Conservation (phyloP, 92 coral and sea anemone genomes). For the Epizoanthus ramosus region DNA sequence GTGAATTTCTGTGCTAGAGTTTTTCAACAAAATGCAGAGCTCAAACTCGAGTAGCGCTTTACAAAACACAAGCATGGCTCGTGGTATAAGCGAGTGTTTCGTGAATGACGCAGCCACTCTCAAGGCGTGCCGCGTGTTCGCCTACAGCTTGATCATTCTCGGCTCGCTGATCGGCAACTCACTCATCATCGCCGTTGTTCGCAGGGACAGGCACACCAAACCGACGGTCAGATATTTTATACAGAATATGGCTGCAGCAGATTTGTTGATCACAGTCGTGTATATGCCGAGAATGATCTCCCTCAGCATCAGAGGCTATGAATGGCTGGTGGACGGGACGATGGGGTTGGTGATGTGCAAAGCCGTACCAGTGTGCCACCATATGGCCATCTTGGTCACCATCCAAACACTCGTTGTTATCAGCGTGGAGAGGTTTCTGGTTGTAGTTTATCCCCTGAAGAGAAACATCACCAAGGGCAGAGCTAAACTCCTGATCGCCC, state of each 20-base stretch:
- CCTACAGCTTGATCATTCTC: slow-evolving; percentile 15
- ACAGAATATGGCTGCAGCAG: slow-evolving; percentile 26
- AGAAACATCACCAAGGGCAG: slow-evolving; percentile 12
- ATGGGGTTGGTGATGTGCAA: slow-evolving; percentile 17
- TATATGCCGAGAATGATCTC: slow-evolving; percentile 32
- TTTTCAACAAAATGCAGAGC: background rate
- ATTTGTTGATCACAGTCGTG: slow-evolving; percentile 16
- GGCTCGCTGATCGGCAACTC: slow-evolving; percentile 28
- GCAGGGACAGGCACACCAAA: slow-evolving; percentile 20
- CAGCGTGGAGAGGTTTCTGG: slow-evolving; percentile 35
- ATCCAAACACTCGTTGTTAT: slow-evolving; percentile 31
- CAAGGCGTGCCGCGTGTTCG: slow-evolving; percentile 4
- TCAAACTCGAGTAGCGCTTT: background rate
- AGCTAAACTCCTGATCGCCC: slow-evolving; percentile 3
- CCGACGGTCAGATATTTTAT: slow-evolving; percentile 29
- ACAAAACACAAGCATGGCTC: background rate
- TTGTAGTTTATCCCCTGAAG: slow-evolving; percentile 23
- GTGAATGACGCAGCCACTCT: slow-evolving; percentile 1
- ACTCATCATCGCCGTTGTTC: slow-evolving; percentile 17
- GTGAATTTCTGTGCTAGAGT: no score
- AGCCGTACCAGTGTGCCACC: slow-evolving; percentile 14
- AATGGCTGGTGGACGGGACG: slow-evolving; percentile 15
- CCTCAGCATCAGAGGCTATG: slow-evolving; percentile 1
- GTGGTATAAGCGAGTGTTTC: slow-evolving; percentile 5
- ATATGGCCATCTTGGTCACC: slow-evolving; percentile 28